Conservation (phyloP, 2,797 vertebrate genomes). For the Cynopterus sphinx region DNA sequence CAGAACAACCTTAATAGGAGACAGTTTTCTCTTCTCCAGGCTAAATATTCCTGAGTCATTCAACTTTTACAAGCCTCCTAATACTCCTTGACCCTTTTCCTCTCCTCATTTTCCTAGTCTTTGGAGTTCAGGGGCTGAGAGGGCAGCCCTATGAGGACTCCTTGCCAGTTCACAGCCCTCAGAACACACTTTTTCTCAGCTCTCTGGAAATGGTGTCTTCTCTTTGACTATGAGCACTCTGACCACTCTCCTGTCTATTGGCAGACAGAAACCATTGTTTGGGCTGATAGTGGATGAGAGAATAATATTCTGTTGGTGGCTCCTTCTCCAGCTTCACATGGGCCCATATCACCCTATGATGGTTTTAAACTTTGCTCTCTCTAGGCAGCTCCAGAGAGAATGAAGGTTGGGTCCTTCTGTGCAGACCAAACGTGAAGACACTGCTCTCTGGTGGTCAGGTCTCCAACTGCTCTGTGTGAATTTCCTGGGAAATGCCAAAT, state of each 20-base stretch:
- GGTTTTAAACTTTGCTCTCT: neutral
- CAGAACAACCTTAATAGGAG: neutral
- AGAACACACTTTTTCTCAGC: neutral
- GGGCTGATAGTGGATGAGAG: neutral
- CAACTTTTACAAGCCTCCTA: neutral
- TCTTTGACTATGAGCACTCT: neutral
- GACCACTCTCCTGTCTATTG: neutral
- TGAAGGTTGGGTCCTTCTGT: neutral
- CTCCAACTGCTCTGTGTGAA: neutral
- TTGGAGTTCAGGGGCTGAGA: neutral
- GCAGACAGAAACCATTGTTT: neutral
- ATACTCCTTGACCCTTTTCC: neutral
- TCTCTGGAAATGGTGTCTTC: neutral
- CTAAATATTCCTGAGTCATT: neutral
- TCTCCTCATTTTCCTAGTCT: neutral
- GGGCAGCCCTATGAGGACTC: neutral
- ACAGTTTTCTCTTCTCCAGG: neutral
- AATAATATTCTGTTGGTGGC: neutral
- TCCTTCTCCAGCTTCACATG: neutral
- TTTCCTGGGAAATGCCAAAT: neutral
- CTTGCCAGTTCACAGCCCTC: neutral
- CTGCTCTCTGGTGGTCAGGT: conserved; percentile 53
- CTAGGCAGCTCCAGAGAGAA: neutral
- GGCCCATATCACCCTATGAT: too few relatives aligned
- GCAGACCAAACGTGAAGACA: conserved; percentile 14